Conservation (phyloP, 2,797 vertebrate genomes). For the Muscicapa striata region DNA sequence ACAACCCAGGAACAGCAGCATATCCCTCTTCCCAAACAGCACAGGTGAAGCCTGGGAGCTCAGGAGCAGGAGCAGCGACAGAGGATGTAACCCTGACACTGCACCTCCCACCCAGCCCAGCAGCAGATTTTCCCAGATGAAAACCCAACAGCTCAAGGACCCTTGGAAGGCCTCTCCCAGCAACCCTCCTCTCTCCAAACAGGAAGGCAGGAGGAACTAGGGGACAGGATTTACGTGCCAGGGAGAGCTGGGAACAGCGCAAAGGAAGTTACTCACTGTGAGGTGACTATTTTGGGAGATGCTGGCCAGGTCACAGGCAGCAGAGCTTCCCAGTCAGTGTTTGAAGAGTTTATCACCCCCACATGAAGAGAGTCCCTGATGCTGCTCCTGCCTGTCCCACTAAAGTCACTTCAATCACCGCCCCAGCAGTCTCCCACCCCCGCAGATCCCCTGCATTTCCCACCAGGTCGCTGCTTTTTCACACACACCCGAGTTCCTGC, state of each 20-base stretch:
- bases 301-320: conserved; percentile 60
- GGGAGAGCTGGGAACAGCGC: conserved; percentile 60
- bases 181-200: conserved; percentile 54
- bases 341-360: conserved; percentile 44
- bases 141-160: conserved; percentile 56
- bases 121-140: conserved; percentile 53
- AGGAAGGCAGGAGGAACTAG: conserved; percentile 69
- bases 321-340: conserved; percentile 31
- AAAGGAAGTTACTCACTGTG: conserved; percentile 66
- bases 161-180: conserved; percentile 53
- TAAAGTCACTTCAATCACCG: background rate
- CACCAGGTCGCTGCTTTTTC: background rate
- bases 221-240: conserved; percentile 72
- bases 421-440: background rate
- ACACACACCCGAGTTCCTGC: background rate
- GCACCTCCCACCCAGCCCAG: conserved; percentile 9
- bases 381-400: background rate
- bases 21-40: background rate
- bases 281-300: conserved; percentile 68
- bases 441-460: background rate
- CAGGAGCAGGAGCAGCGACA: background rate
- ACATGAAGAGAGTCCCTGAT: conserved; percentile 33
- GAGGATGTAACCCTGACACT: conserved; percentile 61
- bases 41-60: conserved; percentile 52
- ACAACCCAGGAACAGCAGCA: background rate